phyloP scores from a whole-genome alignment of 23 tunicate genomes.

The Styela clava region DNA sequence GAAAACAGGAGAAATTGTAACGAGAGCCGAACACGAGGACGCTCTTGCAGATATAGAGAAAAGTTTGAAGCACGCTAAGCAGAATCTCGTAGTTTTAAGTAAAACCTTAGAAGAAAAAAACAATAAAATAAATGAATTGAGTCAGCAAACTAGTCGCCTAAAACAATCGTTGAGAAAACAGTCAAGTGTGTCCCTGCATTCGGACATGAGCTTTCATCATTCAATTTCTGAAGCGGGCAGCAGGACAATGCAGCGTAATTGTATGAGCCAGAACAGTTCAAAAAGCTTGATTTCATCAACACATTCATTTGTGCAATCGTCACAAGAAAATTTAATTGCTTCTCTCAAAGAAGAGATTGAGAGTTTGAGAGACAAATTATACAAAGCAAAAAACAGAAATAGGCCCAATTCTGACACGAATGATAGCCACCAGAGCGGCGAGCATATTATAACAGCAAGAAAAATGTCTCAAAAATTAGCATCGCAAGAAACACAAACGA shows the following conservation, averaged over 20 bases:
- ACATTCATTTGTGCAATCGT: background rate
- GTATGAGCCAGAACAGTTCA: background rate
- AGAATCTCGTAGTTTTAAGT: slow-evolving; percentile 46
- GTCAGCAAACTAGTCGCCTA: slow-evolving; percentile 29
- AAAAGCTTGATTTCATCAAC: slow-evolving; percentile 7
- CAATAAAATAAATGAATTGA: slow-evolving; percentile 27
- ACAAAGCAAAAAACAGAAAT: background rate
- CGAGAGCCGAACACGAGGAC: background rate
- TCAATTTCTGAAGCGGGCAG: background rate
- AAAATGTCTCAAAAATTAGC: background rate
- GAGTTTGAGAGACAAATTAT: background rate
- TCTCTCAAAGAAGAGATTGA: slow-evolving; percentile 2
- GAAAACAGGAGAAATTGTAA: slow-evolving; percentile 15
- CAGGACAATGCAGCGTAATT: background rate
- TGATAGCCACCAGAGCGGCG: background rate
- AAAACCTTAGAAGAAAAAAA: slow-evolving; percentile 58
- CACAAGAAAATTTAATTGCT: background rate
- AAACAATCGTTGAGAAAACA: slow-evolving; percentile 42
- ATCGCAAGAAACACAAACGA: background rate
- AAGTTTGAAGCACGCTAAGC: slow-evolving; percentile 28
- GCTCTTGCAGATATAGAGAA: slow-evolving; percentile 12
- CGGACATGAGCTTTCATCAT: background rate
- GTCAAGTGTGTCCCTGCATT: slow-evolving; percentile 12
- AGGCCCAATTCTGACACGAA: background rate
- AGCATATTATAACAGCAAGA: background rate